These are phyloP conservation scores for Ectropis grisescens DNA, from an alignment of 1,140 invertebrate genomes.

Conservation along the genomic window DNA sequence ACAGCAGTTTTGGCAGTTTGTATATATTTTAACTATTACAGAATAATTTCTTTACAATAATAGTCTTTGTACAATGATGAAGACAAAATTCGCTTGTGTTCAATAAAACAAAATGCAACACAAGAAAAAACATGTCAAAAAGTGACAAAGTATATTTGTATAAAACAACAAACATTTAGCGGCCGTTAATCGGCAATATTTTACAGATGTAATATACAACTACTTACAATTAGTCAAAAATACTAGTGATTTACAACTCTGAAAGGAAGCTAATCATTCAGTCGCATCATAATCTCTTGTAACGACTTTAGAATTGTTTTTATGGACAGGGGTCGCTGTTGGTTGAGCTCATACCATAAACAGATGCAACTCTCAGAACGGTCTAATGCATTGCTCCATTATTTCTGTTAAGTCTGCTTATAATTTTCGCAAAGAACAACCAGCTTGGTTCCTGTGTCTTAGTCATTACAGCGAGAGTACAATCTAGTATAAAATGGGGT, in stretches of 20 bases:
- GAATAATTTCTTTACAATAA: slow-evolving; percentile 50
- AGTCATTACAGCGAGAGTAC: no score
- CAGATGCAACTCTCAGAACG: no score
- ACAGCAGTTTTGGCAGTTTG: slow-evolving; percentile 44
- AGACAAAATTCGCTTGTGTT: slow-evolving; percentile 34
- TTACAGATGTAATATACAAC: slow-evolving; percentile 14
- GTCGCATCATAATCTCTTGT: no score
- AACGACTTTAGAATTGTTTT: no score
- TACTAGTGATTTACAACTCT: slow-evolving; percentile 1
- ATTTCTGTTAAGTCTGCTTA: no score
- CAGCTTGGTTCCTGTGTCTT: no score
- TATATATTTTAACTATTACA: slow-evolving; percentile 47
- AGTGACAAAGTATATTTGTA: slow-evolving; percentile 14
- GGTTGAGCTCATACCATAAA: no score
- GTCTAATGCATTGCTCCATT: no score
- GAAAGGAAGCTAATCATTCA: neutral
- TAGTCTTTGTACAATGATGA: slow-evolving; percentile 43
- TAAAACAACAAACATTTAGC: slow-evolving; percentile 4
- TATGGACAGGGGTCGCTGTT: no score
- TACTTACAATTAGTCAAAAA: slow-evolving; percentile 15
- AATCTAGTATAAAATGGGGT: no score
- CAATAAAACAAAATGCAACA: slow-evolving; percentile 58
- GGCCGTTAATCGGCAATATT: slow-evolving; percentile 7
- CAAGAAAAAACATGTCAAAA: slow-evolving; percentile 24
- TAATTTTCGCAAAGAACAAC: no score